Conservation (phyloP, 2,113 vertebrate genomes). For the Petromus typicus region DNA sequence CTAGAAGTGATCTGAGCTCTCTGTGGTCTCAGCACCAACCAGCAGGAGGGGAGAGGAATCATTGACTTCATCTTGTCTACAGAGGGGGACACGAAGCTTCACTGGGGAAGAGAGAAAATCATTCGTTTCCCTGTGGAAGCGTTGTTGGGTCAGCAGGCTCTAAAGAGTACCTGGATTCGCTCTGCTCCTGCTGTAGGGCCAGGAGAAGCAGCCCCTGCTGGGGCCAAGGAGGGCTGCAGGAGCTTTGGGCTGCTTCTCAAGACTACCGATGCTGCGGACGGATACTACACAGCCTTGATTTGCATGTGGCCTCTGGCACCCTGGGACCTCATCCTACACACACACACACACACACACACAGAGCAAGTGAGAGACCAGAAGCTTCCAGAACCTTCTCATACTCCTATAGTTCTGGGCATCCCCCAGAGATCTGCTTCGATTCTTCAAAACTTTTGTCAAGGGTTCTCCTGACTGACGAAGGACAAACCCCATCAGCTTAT, state of each 20-base stretch:
- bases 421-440: not conserved
- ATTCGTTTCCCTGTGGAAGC: not conserved
- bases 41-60: not conserved
- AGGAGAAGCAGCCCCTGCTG: not conserved
- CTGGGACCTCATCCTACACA: not conserved
- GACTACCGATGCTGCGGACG: fast-evolving
- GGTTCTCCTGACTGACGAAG: not conserved
- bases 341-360: too few species aligned
- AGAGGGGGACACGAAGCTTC: not conserved
- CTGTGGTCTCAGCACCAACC: not conserved
- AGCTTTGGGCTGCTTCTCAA: not conserved
- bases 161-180: too few species aligned
- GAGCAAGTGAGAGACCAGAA: not conserved
- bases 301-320: not conserved
- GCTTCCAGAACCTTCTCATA: not conserved
- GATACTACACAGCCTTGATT: not conserved
- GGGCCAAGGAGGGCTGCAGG: too few species aligned
- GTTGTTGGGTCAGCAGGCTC: not conserved
- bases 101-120: not conserved
- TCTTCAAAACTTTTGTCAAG: not conserved
- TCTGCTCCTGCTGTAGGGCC: not conserved
- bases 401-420: not conserved
- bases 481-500: not conserved
- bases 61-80: not conserved
- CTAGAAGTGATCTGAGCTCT: not conserved